Evolutionary conservation across 2,888 invertebrate genomes (phyloP).

Genomic region (Cosmia pyralina): DNA sequence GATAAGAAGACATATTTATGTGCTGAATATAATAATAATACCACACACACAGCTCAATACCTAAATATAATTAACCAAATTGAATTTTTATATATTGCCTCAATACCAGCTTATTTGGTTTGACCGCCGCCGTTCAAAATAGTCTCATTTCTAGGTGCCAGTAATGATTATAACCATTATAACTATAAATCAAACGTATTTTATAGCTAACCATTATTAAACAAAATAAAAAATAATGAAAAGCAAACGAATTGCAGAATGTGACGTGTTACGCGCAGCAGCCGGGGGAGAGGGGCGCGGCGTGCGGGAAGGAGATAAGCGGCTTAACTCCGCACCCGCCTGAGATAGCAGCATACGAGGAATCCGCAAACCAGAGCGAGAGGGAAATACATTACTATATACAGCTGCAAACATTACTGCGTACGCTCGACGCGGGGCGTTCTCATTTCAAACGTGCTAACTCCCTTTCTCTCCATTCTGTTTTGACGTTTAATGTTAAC

Average conservation of each 20-base stretch:
- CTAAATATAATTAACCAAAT: constrained; percentile 32
- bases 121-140: constrained; percentile 25
- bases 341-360: constrained; percentile 72
- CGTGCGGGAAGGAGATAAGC: constrained; percentile 89
- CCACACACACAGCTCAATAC: constrained; percentile 1
- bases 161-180: constrained; percentile 52
- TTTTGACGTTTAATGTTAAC: constrained; percentile 55
- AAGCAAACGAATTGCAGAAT: constrained; percentile 80
- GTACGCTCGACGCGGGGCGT: constrained; percentile 75
- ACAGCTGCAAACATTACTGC: constrained; percentile 86
- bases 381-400: constrained; percentile 80
- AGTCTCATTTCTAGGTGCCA: constrained; percentile 39
- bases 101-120: constrained; percentile 36
- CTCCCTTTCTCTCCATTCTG: constrained; percentile 39
- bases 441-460: constrained; percentile 73
- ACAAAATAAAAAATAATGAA: constrained; percentile 65
- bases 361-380: constrained; percentile 68
- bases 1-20: constrained; percentile 19
- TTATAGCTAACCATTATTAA: constrained; percentile 58
- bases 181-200: constrained; percentile 63
- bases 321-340: constrained; percentile 87
- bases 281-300: constrained; percentile 82
- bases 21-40: constrained; percentile 21
- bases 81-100: constrained; percentile 17
- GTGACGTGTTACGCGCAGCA: constrained; percentile 83